Percentiles rank a stretch among this genome's conserved stretches.
Conservation (phyloP, 2,113 vertebrate species). For the Corythornis madagascariensis region DNA sequence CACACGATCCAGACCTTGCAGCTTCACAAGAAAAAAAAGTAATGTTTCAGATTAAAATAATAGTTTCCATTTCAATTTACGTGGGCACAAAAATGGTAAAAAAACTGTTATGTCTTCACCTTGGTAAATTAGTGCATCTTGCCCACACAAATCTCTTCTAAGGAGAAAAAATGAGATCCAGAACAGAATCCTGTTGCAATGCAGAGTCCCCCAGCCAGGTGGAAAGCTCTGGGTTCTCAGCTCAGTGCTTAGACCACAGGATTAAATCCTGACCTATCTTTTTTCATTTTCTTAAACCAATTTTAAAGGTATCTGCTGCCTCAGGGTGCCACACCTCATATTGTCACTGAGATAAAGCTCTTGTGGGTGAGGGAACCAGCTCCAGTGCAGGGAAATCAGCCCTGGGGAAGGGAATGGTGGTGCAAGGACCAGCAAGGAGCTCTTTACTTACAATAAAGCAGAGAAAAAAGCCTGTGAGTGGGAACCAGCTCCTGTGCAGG, state of each 20-base stretch:
- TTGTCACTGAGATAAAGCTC: no score
- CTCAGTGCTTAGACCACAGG: background rate
- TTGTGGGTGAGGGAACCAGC: no score
- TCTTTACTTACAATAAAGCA: no score
- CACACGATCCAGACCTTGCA: background rate
- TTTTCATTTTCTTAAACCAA: background rate
- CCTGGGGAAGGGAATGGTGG: no score
- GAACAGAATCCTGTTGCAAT: background rate
- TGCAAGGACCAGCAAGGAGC: no score
- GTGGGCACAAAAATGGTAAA: background rate
- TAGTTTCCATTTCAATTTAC: constrained; percentile 45
- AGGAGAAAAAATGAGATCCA: background rate
- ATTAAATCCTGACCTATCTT: background rate
- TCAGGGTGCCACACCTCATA: no score
- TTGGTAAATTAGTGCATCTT: constrained; percentile 22
- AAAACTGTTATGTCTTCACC: constrained; percentile 9
- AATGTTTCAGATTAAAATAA: constrained; percentile 11
- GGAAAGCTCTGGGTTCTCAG: background rate
- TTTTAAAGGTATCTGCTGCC: background rate
- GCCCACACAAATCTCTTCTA: background rate
- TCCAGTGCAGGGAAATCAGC: no score
- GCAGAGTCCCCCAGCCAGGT: background rate
- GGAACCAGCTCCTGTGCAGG: no score
- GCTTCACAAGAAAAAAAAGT: background rate
- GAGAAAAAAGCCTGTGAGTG: no score